Evolutionary conservation across 1,140 invertebrate genomes (phyloP), one percentile per base, ranked within the genome.

Genomic region (Orchesella cincta): DNA sequence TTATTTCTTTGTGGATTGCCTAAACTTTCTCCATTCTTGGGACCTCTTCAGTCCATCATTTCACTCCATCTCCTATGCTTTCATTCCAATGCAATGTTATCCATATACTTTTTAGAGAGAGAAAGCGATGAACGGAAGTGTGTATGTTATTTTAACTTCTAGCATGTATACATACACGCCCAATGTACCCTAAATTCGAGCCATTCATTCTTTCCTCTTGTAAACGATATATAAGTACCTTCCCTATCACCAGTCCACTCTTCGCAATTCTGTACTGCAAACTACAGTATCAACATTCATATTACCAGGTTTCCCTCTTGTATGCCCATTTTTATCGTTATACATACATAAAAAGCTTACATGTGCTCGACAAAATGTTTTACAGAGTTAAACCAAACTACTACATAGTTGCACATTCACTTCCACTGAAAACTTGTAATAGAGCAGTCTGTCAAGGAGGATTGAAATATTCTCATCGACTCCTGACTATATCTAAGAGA

Each of bases 1-100:
- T 79, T 80, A 79, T 80, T 80, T 82, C 81, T 78, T 80, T 80
- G 77, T 75, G 77, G 81, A 82, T 82, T 82, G 81, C 79, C 77
- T 73, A 82, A 82, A 80, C 77, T 82, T 82, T 80, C 77, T 76
- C 79, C 79, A 80, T 82, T 80, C 73, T 36, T 72, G 74, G 71
- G 79, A 76, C 81, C 79, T 80, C 77, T 77, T 80, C 78, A 82
- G 81, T 82, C 81, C 77, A 82, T 82, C 81, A 80, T 82, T 82
- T 82, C 70, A 74, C 75, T 79, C 46, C 74, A 78, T 81, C 76
- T 76, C 70, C 74, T 29, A 67, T 29, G 52, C 31, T 67, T 67
- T 29, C 31, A 31, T 67, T 67, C 62, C 62, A 67, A 14, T 33
- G 31, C 62, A 67, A 14, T 33, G 31, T 29, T 67, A 31, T 67